Conservation (phyloP, 1,140 invertebrate genomes). For the Xylocopa sonorina region DNA sequence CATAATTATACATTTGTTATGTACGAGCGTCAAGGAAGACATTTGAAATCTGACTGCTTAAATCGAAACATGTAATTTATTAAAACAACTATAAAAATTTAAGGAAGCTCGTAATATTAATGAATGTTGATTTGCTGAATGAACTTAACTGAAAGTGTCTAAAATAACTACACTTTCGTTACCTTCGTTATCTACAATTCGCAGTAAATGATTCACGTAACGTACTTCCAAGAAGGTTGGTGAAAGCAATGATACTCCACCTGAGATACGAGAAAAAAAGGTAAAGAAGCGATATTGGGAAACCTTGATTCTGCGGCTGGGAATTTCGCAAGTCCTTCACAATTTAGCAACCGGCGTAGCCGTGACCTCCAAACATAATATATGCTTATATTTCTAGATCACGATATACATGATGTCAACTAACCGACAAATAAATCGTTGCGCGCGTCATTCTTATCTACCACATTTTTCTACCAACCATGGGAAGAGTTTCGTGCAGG, state of each 20-base stretch:
- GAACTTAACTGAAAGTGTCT: no score
- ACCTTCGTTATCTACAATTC: no score
- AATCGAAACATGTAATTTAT: not conserved
- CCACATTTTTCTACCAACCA: conserved; percentile 11
- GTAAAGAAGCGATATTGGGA: no score
- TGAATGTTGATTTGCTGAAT: no score
- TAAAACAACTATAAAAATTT: not conserved
- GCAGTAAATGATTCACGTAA: no score
- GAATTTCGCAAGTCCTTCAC: not conserved
- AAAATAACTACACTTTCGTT: no score
- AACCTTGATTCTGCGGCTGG: not conserved
- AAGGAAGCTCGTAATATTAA: no score
- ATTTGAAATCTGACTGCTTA: not conserved
- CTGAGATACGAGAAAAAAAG: not conserved
- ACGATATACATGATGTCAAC: not conserved
- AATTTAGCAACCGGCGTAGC: not conserved
- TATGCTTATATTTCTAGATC: conserved; percentile 29
- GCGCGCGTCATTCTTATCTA: conserved; percentile 17
- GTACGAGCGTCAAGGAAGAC: not conserved
- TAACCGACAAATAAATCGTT: conserved; percentile 27
- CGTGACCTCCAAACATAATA: conserved; percentile 35
- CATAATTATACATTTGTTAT: not conserved
- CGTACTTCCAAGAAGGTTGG: no score
- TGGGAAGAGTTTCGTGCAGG: not conserved
- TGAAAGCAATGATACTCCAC: conserved; percentile 43